phyloP scores from a whole-genome alignment of 2,797 vertebrate genomes.

The Myotis planiceps region DNA sequence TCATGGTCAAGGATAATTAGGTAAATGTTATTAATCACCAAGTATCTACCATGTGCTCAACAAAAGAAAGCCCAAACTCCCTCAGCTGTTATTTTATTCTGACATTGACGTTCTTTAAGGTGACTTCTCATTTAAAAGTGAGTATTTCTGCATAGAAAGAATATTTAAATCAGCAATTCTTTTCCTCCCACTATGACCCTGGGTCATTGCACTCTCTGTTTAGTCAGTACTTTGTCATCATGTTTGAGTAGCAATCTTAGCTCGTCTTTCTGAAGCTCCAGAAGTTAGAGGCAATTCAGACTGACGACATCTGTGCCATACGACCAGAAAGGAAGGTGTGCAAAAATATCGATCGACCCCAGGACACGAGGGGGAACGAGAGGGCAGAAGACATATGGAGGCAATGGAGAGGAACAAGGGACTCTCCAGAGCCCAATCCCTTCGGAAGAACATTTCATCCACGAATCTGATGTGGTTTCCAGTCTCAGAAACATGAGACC shows the following conservation, averaged over 20 bases:
- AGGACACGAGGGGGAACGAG: accelerated
- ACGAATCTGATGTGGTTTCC: background rate
- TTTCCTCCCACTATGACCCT: accelerated
- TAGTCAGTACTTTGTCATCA: background rate
- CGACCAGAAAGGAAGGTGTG: conserved; percentile 46
- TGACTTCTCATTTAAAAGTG: background rate
- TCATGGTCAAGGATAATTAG: accelerated
- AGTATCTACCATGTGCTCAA: background rate
- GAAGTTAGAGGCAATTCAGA: background rate
- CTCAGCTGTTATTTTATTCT: background rate
- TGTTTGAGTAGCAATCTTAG: background rate
- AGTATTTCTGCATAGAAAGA: background rate
- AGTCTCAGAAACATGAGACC: background rate
- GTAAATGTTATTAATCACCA: background rate
- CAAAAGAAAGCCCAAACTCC: background rate
- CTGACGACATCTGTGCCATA: accelerated
- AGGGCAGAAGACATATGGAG: background rate
- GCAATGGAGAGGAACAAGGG: conserved; percentile 41
- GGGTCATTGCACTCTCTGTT: accelerated
- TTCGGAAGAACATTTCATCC: background rate
- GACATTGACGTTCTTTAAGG: background rate
- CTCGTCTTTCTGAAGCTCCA: background rate
- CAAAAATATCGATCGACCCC: background rate
- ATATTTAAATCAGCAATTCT: background rate
- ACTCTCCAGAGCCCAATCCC: background rate